phyloP scores from a whole-genome alignment of 2,113 vertebrate genomes.

The Daboia siamensis region DNA sequence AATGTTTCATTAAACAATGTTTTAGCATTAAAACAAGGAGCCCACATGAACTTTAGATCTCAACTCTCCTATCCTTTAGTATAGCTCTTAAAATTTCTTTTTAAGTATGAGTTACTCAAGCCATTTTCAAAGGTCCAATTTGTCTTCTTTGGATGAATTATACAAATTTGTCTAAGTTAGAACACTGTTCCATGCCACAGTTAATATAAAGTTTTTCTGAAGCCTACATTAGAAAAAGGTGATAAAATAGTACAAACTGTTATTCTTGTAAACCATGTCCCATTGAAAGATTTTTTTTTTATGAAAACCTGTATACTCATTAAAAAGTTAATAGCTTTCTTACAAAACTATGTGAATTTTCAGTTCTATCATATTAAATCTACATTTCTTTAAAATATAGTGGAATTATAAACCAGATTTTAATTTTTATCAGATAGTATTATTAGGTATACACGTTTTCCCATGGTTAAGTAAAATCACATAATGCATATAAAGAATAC shows the following conservation, averaged over 20 bases:
- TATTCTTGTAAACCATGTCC: neutral
- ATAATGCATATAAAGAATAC: neutral
- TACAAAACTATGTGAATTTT: neutral
- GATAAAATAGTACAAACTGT: neutral
- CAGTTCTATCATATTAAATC: neutral
- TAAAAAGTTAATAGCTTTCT: neutral
- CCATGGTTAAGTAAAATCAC: neutral
- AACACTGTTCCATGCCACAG: neutral
- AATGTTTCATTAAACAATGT: neutral
- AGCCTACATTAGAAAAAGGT: neutral
- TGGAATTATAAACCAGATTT: neutral
- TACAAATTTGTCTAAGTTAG: neutral
- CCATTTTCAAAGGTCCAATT: neutral
- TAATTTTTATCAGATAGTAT: neutral
- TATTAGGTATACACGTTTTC: conserved; percentile 7
- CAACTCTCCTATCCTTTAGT: neutral
- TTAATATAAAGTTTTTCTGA: neutral
- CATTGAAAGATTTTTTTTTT: neutral
- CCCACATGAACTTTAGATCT: neutral
- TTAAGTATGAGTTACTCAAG: neutral
- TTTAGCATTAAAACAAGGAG: neutral
- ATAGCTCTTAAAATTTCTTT: neutral
- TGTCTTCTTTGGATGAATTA: neutral
- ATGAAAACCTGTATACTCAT: neutral
- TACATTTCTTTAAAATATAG: neutral